Evolutionary conservation across 2,888 invertebrate genomes (phyloP).

Genomic region (Drosophila dives): DNA sequence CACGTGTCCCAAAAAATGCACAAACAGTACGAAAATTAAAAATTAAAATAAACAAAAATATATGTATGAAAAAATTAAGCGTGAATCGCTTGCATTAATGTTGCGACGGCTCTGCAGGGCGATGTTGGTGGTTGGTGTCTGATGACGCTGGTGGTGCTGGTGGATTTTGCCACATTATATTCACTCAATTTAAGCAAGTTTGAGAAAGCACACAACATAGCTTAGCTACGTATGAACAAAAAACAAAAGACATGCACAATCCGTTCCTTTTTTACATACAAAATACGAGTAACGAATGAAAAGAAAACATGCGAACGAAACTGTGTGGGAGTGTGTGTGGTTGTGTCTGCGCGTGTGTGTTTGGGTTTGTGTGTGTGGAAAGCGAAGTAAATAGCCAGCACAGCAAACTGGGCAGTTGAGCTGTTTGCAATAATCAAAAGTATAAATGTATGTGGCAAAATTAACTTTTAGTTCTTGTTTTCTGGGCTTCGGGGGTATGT

Average conservation of each 20-base stretch:
- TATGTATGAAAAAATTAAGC: conserved; percentile 20
- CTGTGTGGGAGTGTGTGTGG: neutral
- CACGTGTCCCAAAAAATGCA: conserved; percentile 16
- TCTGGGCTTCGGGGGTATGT: conserved; percentile 36
- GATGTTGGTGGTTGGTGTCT: conserved; percentile 62
- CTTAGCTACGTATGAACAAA: conserved; percentile 20
- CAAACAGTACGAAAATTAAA: conserved; percentile 15
- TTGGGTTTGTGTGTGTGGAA: conserved; percentile 11
- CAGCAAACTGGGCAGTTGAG: conserved; percentile 56
- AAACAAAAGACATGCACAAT: conserved; percentile 61
- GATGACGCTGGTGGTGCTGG: conserved; percentile 36
- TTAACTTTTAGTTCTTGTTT: conserved; percentile 9
- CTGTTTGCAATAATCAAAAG: conserved; percentile 28
- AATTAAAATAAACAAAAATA: conserved; percentile 9
- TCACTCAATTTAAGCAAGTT: conserved; percentile 17
- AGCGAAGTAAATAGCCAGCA: conserved; percentile 45
- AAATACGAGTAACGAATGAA: conserved; percentile 20
- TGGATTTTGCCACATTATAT: conserved; percentile 15
- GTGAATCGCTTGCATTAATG: conserved; percentile 1
- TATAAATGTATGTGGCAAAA: conserved; percentile 13
- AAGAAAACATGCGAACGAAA: conserved; percentile 39
- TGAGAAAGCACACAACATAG: conserved; percentile 12
- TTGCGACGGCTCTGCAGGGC: conserved; percentile 32
- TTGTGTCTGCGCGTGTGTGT: neutral
- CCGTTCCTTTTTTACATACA: conserved; percentile 18